These are phyloP conservation scores for Sebastes fasciatus DNA, from an alignment of 2,113 vertebrate species.

Conservation along the genomic window DNA sequence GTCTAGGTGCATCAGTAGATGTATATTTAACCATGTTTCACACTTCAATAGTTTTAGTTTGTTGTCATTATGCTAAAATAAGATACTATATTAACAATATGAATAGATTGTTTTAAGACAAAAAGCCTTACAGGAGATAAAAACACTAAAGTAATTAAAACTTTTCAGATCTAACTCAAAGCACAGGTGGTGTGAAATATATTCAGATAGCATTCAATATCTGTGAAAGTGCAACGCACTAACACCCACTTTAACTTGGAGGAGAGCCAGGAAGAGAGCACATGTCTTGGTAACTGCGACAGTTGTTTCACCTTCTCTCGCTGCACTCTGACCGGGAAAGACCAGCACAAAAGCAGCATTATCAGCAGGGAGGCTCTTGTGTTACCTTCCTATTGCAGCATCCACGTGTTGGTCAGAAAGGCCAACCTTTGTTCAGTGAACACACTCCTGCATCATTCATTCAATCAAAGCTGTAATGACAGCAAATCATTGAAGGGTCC, in stretches of 20 bases:
- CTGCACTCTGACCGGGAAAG: slow-evolving; percentile 1
- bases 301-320: slow-evolving; percentile 13
- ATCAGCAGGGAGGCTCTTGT: background rate
- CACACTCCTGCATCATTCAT: slow-evolving; percentile 17
- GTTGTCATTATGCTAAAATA: background rate
- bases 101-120: background rate
- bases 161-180: slow-evolving; percentile 13
- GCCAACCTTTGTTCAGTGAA: background rate
- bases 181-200: slow-evolving; percentile 7
- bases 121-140: background rate
- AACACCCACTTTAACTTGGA: slow-evolving; percentile 23
- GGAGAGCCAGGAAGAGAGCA: slow-evolving; percentile 21
- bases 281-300: slow-evolving; percentile 22
- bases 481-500: slow-evolving; percentile 46
- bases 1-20: too few species aligned
- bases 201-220: slow-evolving; percentile 11
- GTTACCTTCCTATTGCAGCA: slow-evolving; percentile 21
- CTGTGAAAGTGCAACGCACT: slow-evolving; percentile 8
- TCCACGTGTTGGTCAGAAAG: slow-evolving; percentile 4
- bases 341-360: slow-evolving; percentile 13
- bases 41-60: background rate
- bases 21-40: background rate
- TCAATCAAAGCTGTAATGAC: slow-evolving; percentile 28
- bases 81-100: background rate
- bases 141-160: background rate